These are phyloP conservation scores for Antheraea mylitta DNA, from an alignment of 1,140 invertebrate genomes.

Conservation along the genomic window DNA sequence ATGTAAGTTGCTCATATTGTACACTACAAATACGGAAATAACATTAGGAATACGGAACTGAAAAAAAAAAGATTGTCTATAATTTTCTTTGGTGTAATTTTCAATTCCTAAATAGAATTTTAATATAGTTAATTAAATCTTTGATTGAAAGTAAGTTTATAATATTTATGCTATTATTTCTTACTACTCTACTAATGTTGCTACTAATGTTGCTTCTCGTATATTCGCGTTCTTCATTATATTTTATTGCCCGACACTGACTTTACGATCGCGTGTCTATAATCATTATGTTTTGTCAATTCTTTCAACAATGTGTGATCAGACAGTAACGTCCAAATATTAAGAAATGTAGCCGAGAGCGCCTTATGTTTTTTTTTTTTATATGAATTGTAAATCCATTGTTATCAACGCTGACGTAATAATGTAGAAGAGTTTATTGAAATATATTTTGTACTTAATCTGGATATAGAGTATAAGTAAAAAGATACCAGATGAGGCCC, in stretches of 20 bases:
- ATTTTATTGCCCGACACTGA: slow-evolving; percentile 6
- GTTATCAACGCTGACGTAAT: too few species aligned
- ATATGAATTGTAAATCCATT: neutral
- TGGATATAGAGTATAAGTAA: too few species aligned
- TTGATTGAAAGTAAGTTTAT: neutral
- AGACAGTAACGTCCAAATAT: slow-evolving; percentile 2
- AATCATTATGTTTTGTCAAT: slow-evolving; percentile 7
- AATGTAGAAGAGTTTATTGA: too few species aligned
- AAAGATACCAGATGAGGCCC: too few species aligned
- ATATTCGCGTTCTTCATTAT: neutral
- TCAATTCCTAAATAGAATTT: too few species aligned
- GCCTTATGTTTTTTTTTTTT: neutral
- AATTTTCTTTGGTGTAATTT: too few species aligned
- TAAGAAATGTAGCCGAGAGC: slow-evolving; percentile 5
- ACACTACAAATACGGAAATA: too few species aligned
- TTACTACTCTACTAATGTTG: neutral
- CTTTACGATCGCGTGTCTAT: slow-evolving; percentile 9
- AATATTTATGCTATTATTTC: neutral
- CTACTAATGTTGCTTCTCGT: neutral
- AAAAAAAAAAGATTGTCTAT: too few species aligned
- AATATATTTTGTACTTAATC: too few species aligned
- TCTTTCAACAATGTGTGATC: slow-evolving; percentile 9
- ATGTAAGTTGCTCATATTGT: too few species aligned
- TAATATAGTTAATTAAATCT: too few species aligned
- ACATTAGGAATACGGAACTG: too few species aligned